Evolutionary conservation across 2,113 vertebrate genomes (phyloP), one percentile per base, ranked within the genome.

Genomic region (Terrapene triunguis): DNA sequence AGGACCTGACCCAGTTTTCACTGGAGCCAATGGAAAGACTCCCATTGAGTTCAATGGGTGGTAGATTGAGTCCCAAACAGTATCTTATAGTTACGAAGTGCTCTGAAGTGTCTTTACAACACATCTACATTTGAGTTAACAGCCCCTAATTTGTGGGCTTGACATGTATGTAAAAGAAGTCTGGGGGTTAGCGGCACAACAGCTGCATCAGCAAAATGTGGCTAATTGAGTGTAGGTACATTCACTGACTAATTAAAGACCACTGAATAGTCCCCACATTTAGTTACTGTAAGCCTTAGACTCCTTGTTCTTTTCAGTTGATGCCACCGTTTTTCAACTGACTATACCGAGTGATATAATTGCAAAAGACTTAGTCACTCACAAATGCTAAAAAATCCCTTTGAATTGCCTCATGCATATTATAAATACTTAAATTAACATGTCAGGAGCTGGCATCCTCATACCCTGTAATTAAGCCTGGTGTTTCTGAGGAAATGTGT

Each of bases 351-450:
- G 12, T 50, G 62, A 92, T 42, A 76, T 90, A 82, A 29, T 79
- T 95, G 55, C 79, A 89, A 88, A 62, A 44, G n/a, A 50, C 50
- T 89, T 44, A 65, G 79, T 95, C 81, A 85, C 57, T n/a, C 21
- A 50, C 93, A 92, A 94, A 51, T 4, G 16, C 38, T 84, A n/a
- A 80, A 74, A 65, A 14, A 42, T 29, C 6, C 74, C 59, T 95
- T 78, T 92, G 44, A 82, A 81, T 80, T 12, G 0, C 35, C 93
- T 93, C 54, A 10, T 53, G 55, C 29, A 38, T 62, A 19, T 38
- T 35, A 50, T 17, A 95, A 94, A 89, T 35, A 82, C 54, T 89
- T 87, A 55, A 80, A 87, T 87, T 85, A 95, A 51, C 17, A 17
- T 47, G 48, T 87, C 53, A 59, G 65, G 54, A 42, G 78, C 57